phyloP scores from a whole-genome alignment of 2,113 vertebrate species.

The Mormyrus lacerda region DNA sequence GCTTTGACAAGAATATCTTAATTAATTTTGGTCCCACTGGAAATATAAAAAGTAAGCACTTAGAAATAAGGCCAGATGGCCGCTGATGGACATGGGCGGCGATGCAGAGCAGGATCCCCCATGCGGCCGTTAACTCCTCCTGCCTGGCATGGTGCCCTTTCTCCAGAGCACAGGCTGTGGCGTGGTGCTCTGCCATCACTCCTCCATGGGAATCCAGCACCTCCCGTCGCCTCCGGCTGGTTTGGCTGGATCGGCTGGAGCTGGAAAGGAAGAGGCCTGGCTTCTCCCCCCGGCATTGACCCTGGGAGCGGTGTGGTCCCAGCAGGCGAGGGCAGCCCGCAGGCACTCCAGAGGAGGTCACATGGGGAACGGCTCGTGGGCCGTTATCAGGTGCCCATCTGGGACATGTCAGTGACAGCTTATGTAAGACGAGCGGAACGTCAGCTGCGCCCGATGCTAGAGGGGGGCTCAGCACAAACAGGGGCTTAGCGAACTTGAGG shows the following conservation, averaged over 20 bases:
- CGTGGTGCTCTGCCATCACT: neutral
- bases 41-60: neutral
- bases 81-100: neutral
- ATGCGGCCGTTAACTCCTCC: neutral
- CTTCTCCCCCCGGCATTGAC: neutral
- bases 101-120: neutral
- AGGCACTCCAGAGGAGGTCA: neutral
- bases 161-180: neutral
- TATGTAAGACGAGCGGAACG: neutral
- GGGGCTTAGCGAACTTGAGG: neutral
- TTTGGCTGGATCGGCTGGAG: neutral
- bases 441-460: neutral
- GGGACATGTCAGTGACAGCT: neutral
- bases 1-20: neutral
- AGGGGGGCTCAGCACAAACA: neutral
- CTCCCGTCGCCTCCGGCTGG: neutral
- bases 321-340: neutral
- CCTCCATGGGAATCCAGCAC: neutral
- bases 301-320: neutral
- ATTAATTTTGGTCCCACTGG: neutral
- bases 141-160: neutral
- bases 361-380: neutral
- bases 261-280: neutral
- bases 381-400: neutral
- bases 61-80: neutral